Percentiles rank a stretch among this genome's conserved stretches.
Conservation (phyloP, 1,140 invertebrate genomes). For the Psix sp. region DNA sequence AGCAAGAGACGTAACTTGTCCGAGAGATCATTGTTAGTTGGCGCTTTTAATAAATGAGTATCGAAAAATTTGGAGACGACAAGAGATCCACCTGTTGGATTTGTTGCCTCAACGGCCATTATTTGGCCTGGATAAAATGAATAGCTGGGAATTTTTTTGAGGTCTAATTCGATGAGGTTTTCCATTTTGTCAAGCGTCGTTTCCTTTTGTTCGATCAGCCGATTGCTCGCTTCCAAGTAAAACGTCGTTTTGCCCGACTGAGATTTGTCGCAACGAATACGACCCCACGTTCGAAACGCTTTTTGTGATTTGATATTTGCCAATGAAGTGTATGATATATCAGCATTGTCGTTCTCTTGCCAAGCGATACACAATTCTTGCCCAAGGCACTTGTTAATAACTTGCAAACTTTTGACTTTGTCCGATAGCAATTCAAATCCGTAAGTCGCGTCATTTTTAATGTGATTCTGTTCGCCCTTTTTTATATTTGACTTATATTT, state of each 20-base stretch:
- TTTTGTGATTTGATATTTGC: conserved; percentile 68
- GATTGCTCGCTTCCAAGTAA: conserved; percentile 80
- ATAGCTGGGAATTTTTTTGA: conserved; percentile 82
- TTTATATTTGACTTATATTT: conserved; percentile 34
- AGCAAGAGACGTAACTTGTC: conserved; percentile 81
- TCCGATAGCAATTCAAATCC: conserved; percentile 80
- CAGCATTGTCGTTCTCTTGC: conserved; percentile 40
- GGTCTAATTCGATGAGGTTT: conserved; percentile 75
- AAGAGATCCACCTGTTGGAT: conserved; percentile 83
- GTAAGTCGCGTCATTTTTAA: conserved; percentile 64
- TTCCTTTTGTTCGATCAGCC: conserved; percentile 5
- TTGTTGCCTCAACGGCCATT: conserved; percentile 84
- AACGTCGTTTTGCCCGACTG: conserved; percentile 11
- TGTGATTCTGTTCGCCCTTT: conserved; percentile 58
- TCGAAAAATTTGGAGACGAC: conserved; percentile 82
- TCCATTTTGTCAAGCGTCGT: conserved; percentile 17
- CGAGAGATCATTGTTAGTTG: conserved; percentile 61
- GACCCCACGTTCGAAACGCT: conserved; percentile 79
- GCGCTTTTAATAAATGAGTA: conserved; percentile 70
- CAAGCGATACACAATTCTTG: conserved; percentile 56
- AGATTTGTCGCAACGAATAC: conserved; percentile 82
- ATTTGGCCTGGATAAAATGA: conserved; percentile 92
- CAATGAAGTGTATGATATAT: conserved; percentile 61
- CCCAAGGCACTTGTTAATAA: conserved; percentile 73
- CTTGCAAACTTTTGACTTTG: conserved; percentile 72